Evolutionary conservation across 1,140 invertebrate genomes (phyloP).

Genomic region (Drosophila hydei): DNA sequence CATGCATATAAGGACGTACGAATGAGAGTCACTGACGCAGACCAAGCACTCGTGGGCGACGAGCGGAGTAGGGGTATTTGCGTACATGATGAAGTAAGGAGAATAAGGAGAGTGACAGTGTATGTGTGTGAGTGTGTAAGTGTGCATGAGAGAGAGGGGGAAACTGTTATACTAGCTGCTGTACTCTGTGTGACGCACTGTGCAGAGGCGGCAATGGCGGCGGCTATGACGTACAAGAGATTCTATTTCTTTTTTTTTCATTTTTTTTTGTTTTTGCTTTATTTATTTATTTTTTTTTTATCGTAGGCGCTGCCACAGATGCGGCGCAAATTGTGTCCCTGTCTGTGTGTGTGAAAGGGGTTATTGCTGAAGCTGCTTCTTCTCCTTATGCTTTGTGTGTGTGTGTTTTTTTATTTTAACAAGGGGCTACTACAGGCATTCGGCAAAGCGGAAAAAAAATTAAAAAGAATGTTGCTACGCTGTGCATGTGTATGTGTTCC

Average conservation of each 20-base stretch:
- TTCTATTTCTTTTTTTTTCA: slow-evolving; percentile 11
- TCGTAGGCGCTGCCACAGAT: slow-evolving; percentile 41
- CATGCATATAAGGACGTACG: slow-evolving; percentile 11
- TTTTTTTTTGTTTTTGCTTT: neutral
- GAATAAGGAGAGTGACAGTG: neutral
- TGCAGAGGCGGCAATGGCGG: slow-evolving; percentile 9
- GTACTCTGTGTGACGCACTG: slow-evolving; percentile 13
- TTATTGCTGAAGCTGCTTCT: slow-evolving; percentile 15
- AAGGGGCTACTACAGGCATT: slow-evolving; percentile 40
- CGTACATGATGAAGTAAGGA: slow-evolving; percentile 1
- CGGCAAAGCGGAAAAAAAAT: slow-evolving; percentile 32
- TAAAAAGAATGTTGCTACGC: slow-evolving; percentile 22
- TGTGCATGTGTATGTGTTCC: neutral
- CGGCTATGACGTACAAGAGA: slow-evolving; percentile 15
- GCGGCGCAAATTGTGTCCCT: slow-evolving; percentile 35
- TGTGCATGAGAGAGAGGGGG: neutral
- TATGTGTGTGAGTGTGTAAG: neutral
- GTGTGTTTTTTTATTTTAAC: slow-evolving; percentile 28
- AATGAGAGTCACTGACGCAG: slow-evolving; percentile 9
- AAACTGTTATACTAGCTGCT: slow-evolving; percentile 13
- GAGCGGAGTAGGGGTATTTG: neutral
- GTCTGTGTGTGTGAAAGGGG: slow-evolving; percentile 28
- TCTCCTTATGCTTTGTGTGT: slow-evolving; percentile 18
- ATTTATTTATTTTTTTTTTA: slow-evolving; percentile 13
- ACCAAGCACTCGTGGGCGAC: neutral